phyloP scores from a whole-genome alignment of 2,113 vertebrate genomes.

The Antennarius striatus region DNA sequence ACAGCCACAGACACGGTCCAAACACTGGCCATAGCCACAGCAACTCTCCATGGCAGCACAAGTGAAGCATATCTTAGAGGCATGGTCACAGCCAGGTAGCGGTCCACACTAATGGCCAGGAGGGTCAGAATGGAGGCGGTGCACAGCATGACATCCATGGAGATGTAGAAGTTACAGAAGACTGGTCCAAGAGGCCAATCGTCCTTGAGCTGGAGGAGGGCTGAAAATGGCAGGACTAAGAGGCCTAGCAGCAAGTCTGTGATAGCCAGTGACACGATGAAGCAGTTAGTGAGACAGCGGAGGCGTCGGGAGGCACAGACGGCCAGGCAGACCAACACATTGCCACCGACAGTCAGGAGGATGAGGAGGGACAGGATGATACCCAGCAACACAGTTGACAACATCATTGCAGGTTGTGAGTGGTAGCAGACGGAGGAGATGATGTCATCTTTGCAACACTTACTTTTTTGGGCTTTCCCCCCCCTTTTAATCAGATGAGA shows the following conservation, averaged over 20 bases:
- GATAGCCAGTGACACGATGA: conserved; percentile 91
- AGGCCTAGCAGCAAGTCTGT: conserved; percentile 92
- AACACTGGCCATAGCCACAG: conserved; percentile 81
- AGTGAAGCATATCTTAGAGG: conserved; percentile 88
- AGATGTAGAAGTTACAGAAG: conserved; percentile 93
- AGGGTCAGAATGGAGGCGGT: conserved; percentile 97
- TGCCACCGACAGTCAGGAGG: conserved; percentile 86
- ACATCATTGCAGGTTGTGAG: conserved; percentile 52
- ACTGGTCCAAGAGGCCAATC: conserved; percentile 83
- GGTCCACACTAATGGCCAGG: conserved; percentile 93
- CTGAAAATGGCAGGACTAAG: conserved; percentile 92
- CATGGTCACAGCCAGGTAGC: conserved; percentile 89
- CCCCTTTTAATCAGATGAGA: background rate
- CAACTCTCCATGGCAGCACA: conserved; percentile 82
- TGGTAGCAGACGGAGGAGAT: conserved; percentile 8
- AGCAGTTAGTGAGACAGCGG: conserved; percentile 92
- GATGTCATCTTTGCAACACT: conserved; percentile 14
- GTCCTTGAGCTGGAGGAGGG: conserved; percentile 80
- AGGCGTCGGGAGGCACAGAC: conserved; percentile 87
- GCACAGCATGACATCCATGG: conserved; percentile 95
- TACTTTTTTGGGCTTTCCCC: background rate
- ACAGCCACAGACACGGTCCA: conserved; percentile 90
- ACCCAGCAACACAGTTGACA: conserved; percentile 75
- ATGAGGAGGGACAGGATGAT: conserved; percentile 81
- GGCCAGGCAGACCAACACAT: conserved; percentile 91